Conservation (phyloP, 2,113 vertebrate species). For the Sturnira hondurensis region DNA sequence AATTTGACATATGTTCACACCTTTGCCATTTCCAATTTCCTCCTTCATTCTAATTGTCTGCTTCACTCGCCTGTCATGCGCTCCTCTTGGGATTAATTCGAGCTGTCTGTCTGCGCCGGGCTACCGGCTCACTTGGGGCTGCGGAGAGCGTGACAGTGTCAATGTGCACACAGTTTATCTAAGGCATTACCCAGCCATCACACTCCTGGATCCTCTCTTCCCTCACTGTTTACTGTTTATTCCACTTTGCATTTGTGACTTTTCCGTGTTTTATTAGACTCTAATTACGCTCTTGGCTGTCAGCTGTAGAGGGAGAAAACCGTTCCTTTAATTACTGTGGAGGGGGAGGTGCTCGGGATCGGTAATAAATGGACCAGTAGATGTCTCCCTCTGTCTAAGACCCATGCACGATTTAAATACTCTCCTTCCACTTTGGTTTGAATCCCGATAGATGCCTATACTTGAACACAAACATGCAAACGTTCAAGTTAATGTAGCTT, state of each 20-base stretch:
- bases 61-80: conserved; percentile 96
- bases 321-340: conserved; percentile 77
- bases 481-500: not conserved
- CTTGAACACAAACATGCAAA: not conserved
- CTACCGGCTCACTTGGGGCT: conserved; percentile 90
- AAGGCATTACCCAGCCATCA: conserved; percentile 85
- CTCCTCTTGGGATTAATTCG: conserved; percentile 97
- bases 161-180: conserved; percentile 87
- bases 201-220: conserved; percentile 70
- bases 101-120: conserved; percentile 97
- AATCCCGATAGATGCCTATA: not conserved
- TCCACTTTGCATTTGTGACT: conserved; percentile 74
- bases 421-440: conserved; percentile 38
- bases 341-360: conserved; percentile 59
- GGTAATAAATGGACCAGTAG: conserved; percentile 72
- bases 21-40: conserved; percentile 97
- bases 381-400: conserved; percentile 78
- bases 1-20: conserved; percentile 99
- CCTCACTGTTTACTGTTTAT: conserved; percentile 78
- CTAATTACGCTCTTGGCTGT: conserved; percentile 83
- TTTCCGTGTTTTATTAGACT: conserved; percentile 78
- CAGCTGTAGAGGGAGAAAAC: conserved; percentile 74
- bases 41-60: conserved; percentile 98
- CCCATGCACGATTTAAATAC: conserved; percentile 50
- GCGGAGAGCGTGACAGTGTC: conserved; percentile 91